Percentiles rank a stretch among this genome's conserved stretches.
These are phyloP conservation scores for Myripristis murdjan DNA, from an alignment of 2,797 vertebrate species.

Conservation along the genomic window DNA sequence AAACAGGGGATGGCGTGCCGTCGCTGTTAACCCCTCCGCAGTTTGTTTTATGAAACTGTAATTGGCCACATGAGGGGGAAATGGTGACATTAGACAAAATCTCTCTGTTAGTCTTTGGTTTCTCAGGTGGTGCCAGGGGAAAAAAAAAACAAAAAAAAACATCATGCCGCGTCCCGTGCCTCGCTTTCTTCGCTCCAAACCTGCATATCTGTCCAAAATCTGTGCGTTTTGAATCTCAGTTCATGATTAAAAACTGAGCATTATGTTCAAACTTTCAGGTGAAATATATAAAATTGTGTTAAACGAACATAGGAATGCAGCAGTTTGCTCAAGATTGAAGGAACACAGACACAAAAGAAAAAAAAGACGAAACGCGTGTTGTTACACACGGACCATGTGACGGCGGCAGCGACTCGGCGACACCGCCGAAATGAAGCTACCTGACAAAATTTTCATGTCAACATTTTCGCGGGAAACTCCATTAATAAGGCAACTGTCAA, in stretches of 20 bases:
- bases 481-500: conserved; percentile 65
- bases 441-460: conserved; percentile 7
- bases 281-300: neutral
- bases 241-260: neutral
- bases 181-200: neutral
- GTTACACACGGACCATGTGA: neutral
- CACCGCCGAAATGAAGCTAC: conserved; percentile 8
- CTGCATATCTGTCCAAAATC: neutral
- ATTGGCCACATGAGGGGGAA: conserved; percentile 15
- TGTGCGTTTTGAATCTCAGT: conserved; percentile 1
- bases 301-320: neutral
- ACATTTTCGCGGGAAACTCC: conserved; percentile 35
- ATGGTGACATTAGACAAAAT: neutral
- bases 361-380: too few relatives aligned
- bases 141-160: too few relatives aligned
- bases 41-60: conserved; percentile 40
- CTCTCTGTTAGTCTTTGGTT: neutral
- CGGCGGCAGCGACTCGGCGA: neutral
- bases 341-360: too few relatives aligned
- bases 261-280: neutral
- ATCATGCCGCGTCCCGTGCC: conserved; percentile 6
- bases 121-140: neutral
- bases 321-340: neutral
- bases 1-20: conserved; percentile 45
- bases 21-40: conserved; percentile 41